Percentiles rank a stretch among this genome's conserved stretches.
Conservation (phyloP, 2,113 vertebrate species). For the Ascaphus truei region DNA sequence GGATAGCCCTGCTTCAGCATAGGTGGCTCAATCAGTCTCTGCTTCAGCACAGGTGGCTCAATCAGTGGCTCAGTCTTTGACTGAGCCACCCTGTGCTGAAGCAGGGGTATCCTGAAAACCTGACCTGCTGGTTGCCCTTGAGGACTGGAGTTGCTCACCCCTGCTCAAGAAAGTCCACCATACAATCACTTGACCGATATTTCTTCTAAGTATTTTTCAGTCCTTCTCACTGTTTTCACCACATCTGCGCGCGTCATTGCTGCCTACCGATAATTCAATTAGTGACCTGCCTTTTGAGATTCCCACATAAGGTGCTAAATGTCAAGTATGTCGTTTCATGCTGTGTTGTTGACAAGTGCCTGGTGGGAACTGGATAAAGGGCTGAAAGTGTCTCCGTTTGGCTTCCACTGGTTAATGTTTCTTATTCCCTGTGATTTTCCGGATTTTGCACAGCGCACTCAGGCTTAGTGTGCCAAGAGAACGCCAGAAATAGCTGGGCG, state of each 20-base stretch:
- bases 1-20: too few species aligned
- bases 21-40: too few species aligned
- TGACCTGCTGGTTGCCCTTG: too few species aligned
- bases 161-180: too few species aligned
- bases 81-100: too few species aligned
- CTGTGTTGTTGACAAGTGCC: conserved; percentile 22
- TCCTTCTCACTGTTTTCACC: not conserved
- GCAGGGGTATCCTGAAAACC: too few species aligned
- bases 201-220: not conserved
- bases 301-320: conserved; percentile 20
- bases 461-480: not conserved
- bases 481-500: not conserved
- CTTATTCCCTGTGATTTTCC: not conserved
- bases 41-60: too few species aligned
- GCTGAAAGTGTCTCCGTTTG: conserved; percentile 14
- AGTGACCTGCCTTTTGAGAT: conserved; percentile 25
- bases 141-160: too few species aligned
- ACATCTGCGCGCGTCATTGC: not conserved
- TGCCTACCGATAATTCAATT: conserved; percentile 21
- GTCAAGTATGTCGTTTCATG: conserved; percentile 25
- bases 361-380: conserved; percentile 12
- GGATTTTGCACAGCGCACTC: not conserved
- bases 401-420: conserved; percentile 8
- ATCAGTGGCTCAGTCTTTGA: too few species aligned
- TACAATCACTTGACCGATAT: too few species aligned